A percentile compares a stretch with the other conserved stretches of the same genome.
Evolutionary conservation across 2,888 invertebrate species (phyloP).

Genomic region (Morpho deidamia): DNA sequence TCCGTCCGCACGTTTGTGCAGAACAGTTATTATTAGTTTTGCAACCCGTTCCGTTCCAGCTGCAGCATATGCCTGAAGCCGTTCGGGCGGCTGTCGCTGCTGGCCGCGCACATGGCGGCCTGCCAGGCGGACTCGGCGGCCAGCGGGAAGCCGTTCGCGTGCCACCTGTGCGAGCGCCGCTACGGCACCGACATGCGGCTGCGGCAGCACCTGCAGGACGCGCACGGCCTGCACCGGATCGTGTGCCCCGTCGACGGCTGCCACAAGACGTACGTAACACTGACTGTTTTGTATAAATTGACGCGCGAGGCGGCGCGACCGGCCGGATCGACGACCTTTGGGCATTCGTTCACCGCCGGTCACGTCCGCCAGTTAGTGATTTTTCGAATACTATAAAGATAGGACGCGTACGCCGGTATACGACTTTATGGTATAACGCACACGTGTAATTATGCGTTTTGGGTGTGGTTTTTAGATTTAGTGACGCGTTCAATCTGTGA

Average conservation of each 20-base stretch:
- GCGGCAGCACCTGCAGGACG: slow-evolving; percentile 63
- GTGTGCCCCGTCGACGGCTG: slow-evolving; percentile 64
- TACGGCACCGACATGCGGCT: slow-evolving; percentile 66
- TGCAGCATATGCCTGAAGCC: slow-evolving; percentile 74
- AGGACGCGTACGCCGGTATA: no score
- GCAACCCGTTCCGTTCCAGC: slow-evolving; percentile 35
- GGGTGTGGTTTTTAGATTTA: no score
- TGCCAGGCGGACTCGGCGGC: slow-evolving; percentile 45
- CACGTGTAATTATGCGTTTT: no score
- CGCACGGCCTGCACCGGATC: slow-evolving; percentile 42
- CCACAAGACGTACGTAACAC: slow-evolving; percentile 41
- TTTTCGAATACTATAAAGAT: no score
- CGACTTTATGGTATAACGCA: no score
- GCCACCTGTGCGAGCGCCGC: slow-evolving; percentile 38
- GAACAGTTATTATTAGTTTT: background rate
- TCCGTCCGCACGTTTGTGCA: background rate
- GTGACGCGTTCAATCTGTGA: no score
- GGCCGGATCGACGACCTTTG: no score
- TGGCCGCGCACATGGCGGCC: slow-evolving; percentile 72
- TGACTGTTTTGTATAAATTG: no score
- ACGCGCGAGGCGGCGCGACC: no score
- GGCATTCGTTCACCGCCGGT: no score
- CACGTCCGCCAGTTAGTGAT: no score
- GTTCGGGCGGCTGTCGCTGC: slow-evolving; percentile 72
- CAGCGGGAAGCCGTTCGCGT: slow-evolving; percentile 48